A percentile compares a stretch with the other conserved stretches of the same genome.
Conservation (phyloP, 2,113 vertebrate genomes). For the Pogona vitticeps region DNA sequence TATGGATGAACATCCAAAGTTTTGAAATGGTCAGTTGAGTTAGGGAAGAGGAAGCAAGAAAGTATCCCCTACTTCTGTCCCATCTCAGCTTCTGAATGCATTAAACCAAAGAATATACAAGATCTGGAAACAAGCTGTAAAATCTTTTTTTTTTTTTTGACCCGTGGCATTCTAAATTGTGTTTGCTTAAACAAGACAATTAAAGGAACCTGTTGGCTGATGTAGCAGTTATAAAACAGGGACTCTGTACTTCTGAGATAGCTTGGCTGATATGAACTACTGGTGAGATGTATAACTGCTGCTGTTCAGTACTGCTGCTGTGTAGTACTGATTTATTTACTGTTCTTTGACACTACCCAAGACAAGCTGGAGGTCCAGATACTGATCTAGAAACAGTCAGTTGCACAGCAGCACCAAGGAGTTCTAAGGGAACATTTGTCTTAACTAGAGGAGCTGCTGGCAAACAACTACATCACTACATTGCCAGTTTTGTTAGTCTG, state of each 20-base stretch:
- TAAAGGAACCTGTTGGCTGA: constrained; percentile 12
- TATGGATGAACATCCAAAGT: not conserved
- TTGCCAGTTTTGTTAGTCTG: not conserved
- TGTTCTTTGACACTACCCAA: not conserved
- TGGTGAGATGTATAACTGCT: not conserved
- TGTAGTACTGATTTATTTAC: not conserved
- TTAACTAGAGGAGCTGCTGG: not conserved
- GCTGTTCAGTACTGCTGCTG: not conserved
- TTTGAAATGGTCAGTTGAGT: not conserved
- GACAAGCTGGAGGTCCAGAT: not conserved
- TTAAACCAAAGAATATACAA: not conserved
- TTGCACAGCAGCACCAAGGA: not conserved
- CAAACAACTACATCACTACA: too few species aligned
- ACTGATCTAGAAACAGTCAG: not conserved
- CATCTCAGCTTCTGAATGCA: constrained; percentile 7
- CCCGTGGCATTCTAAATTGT: not conserved
- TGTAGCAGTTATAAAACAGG: not conserved
- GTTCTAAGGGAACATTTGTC: too few species aligned
- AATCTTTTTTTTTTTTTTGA: constrained; percentile 1
- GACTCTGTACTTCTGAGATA: constrained; percentile 16
- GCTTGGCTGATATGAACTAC: not conserved
- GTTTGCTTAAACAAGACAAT: not conserved
- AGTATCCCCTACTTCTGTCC: constrained; percentile 13
- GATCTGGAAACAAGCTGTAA: not conserved
- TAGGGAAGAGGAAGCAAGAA: not conserved